Percentiles rank a stretch among this genome's conserved stretches.
Conservation (phyloP, 2,888 invertebrate genomes). For the Prosapia bicincta region DNA sequence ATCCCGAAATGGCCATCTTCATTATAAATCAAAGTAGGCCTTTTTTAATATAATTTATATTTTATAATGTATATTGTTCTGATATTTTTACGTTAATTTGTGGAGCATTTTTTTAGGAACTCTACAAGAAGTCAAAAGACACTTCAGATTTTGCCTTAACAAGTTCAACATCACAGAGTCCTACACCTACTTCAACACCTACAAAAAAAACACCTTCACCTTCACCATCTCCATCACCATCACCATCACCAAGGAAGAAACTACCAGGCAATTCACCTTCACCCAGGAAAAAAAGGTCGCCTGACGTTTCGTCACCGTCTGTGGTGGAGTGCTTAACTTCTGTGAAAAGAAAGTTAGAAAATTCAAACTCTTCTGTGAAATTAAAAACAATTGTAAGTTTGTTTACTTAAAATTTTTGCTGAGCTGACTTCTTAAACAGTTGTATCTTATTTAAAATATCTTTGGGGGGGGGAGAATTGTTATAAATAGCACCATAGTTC, state of each 20-base stretch:
- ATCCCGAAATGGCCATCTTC: too few species aligned
- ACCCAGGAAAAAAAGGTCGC: slow-evolving; percentile 19
- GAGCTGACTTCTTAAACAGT: too few species aligned
- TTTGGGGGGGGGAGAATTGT: too few species aligned
- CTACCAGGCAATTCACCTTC: neutral
- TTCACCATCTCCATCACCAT: neutral
- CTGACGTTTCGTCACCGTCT: neutral
- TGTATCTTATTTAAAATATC: too few species aligned
- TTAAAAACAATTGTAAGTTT: neutral
- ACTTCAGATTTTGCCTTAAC: slow-evolving; percentile 55
- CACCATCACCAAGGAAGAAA: slow-evolving; percentile 10
- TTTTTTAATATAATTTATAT: too few species aligned
- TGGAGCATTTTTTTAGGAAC: slow-evolving; percentile 39
- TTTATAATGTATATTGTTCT: too few species aligned
- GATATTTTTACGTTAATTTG: too few species aligned
- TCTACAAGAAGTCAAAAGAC: slow-evolving; percentile 67
- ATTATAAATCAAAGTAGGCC: too few species aligned
- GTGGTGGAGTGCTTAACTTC: neutral
- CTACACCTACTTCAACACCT: neutral
- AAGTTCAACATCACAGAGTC: neutral
- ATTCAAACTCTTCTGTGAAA: neutral
- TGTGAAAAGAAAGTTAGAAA: neutral
- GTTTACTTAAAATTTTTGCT: too few species aligned
- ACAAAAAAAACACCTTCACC: neutral
- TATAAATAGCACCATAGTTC: too few species aligned